These are phyloP conservation scores for Caenorhabditis latens DNA, from an alignment of 1,140 invertebrate genomes.

Conservation along the genomic window DNA sequence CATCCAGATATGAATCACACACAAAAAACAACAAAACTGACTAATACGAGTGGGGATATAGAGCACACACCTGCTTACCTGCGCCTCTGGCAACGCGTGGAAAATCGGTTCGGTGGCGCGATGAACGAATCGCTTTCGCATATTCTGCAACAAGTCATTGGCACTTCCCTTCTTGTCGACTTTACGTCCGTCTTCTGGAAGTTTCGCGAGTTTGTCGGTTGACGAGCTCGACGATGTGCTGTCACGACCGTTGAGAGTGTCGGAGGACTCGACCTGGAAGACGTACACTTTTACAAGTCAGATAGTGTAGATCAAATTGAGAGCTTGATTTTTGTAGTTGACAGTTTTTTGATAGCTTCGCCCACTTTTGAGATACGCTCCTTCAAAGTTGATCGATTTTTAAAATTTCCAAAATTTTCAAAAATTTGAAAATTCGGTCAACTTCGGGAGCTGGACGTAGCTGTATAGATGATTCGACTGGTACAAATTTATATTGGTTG, in stretches of 20 bases:
- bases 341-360: no score
- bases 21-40: no score
- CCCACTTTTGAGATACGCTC: no score
- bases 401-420: no score
- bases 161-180: conserved; percentile 57
- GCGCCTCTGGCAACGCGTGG: conserved; percentile 54
- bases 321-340: not conserved
- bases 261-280: conserved; percentile 44
- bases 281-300: no score
- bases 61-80: conserved; percentile 54
- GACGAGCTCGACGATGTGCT: conserved; percentile 39
- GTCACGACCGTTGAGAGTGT: conserved; percentile 46
- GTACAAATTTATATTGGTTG: no score
- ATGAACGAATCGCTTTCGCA: conserved; percentile 58
- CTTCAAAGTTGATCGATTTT: no score
- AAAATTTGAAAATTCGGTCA: no score
- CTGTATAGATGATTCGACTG: no score
- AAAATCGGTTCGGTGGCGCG: conserved; percentile 62
- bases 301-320: not conserved
- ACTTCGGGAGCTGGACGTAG: no score
- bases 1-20: no score
- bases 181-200: conserved; percentile 34
- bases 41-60: not conserved
- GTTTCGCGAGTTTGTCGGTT: conserved; percentile 33
- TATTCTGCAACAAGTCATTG: conserved; percentile 53